Evolutionary conservation across 2,797 vertebrate species (phyloP), one percentile per base, ranked within the genome.

Genomic region (Chaenodraco wilsoni): DNA sequence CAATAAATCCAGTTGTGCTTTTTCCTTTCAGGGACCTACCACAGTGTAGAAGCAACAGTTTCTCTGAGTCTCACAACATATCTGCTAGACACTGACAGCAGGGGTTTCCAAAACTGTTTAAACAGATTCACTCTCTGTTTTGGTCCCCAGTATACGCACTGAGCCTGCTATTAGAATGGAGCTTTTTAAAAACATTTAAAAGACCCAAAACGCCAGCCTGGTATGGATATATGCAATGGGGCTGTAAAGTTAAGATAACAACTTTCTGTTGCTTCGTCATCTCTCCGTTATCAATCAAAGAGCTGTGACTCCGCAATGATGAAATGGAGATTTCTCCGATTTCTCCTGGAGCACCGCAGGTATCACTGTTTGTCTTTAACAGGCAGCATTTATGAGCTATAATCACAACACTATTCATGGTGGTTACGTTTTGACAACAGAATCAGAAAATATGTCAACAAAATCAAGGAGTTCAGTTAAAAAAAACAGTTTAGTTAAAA

Each of bases 41-140:
- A 16, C 27, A 48, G 54, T 23, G 65, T 48, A 21, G n/a, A 13
- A 55, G 33, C 16, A 17, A 37, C 2, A 46, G 63, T 48, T 46
- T 48, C n/a, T 21, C 11, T 16, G 0, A 1, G 23, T 45, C 50
- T 12, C 1, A 7, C 15, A 54, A 54, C 49, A 55, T 10, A 55
- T 43, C 62, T 37, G 11, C 10, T 16, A 52, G 9, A 37, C 0
- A 16, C 43, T 49, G n/a, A 40, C 9, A 57, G n/a, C 44, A 57
- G 48, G 4, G 31, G 43, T 9, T 46, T 67, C 43, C 37, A 21
- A 48, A 67, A 67, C 65, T 27, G 19, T 67, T 67, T 9, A 12
- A 46, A 21, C 52, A 58, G 54, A 67, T 23, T 58, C 45, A 37
- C 33, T 37, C 33, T 37, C 33, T 37, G 33, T 37, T 37, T 37